Base-by-base conservation (phyloP, 2,113 vertebrate species). In the Cathartes aura region DNA sequence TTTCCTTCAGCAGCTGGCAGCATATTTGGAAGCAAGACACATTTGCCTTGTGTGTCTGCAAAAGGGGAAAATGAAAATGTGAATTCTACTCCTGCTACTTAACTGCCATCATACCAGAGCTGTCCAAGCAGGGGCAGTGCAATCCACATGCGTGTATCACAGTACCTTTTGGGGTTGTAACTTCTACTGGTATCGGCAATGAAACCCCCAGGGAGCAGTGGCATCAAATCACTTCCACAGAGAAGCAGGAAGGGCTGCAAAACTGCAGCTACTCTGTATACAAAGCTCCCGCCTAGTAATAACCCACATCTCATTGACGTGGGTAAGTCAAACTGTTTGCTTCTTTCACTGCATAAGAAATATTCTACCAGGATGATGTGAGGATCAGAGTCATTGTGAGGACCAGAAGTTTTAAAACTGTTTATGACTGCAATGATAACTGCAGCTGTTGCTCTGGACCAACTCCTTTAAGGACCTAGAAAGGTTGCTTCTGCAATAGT, bases 141-240 rank as follows among this genome's bases (percentile, higher is more conserved):
- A 43, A 53, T 12, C 40, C 45, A 21, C 0, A 5, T 8, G 0
- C 0, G 1, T 32, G 20, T 19, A 71, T 29, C 66, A 15, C 2
- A 5, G 23, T 34, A 12, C 7, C 2, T 53, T 67, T 38, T 47
- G 64, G 48, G 32, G 6, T 7, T 60, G 14, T 20, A 12, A 32
- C 22, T 90, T 83, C 42, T 21, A 3, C 8, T 12, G 26, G 12
- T 11, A 22, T 29, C 30, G 15, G 24, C 42, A 71, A 27, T 24
- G 52, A 86, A 79, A 67, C 5, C 9, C 9, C 21, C 11, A 15
- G 1, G 15, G 72, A 76, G 21, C 16, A 72, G 22, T 59, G 53
- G 66, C 45, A 90, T 36, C 58, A 93, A 76, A 91, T 6, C 38
- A n/a, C 20, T 60, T 64, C 34, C 63, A 59, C 32, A 45, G 40